Conservation (phyloP, 2,113 vertebrate genomes). For the Bujurquina vittata region DNA sequence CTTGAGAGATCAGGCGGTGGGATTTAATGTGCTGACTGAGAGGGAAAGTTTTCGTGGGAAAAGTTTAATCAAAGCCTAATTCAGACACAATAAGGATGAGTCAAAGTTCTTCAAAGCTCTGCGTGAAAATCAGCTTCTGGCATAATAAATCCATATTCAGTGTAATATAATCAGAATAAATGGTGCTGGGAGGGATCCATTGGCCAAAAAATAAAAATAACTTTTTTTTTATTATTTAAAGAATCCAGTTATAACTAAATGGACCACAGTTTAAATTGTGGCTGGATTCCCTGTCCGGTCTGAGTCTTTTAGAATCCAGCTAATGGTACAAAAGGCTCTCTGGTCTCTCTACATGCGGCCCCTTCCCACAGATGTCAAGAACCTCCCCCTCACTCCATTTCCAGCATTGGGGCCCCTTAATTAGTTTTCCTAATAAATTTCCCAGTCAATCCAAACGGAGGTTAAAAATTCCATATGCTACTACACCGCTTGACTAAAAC, state of each 20-base stretch:
- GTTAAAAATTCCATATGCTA: background rate
- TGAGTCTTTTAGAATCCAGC: background rate
- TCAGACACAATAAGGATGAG: background rate
- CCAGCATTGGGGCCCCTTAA: slow-evolving; percentile 15
- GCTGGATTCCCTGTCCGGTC: background rate
- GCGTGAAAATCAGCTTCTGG: background rate
- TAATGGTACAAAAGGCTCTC: background rate
- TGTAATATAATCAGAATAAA: background rate
- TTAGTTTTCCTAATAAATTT: slow-evolving; percentile 26
- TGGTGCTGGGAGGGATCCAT: background rate
- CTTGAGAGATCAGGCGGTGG: slow-evolving; percentile 17
- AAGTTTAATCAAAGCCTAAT: background rate
- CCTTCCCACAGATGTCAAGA: slow-evolving; percentile 37
- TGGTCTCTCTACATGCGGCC: background rate
- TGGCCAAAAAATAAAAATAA: background rate
- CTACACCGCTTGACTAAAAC: background rate
- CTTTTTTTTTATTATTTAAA: no score
- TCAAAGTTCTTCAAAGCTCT: slow-evolving; percentile 21
- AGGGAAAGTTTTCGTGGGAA: background rate
- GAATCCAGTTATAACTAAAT: background rate
- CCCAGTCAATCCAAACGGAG: background rate
- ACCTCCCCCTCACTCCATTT: background rate
- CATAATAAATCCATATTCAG: background rate
- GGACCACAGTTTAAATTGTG: background rate
- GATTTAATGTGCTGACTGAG: background rate